Conservation (phyloP, 2,113 vertebrate species). For the Periophthalmodon schlosseri region DNA sequence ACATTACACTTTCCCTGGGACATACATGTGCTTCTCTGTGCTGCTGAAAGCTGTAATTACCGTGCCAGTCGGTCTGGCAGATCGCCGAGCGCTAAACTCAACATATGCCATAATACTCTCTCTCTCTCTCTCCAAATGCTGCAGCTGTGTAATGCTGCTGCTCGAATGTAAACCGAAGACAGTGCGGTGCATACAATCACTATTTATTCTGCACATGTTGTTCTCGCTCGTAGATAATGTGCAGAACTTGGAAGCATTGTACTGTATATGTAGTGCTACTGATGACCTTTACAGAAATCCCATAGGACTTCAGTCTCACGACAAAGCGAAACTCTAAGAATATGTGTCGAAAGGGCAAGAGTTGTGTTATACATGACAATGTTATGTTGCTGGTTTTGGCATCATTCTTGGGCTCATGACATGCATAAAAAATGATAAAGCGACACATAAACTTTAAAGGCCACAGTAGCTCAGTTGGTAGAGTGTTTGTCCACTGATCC, state of each 20-base stretch:
- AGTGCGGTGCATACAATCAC: background rate
- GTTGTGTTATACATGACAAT: slow-evolving; percentile 19
- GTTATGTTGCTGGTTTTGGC: background rate
- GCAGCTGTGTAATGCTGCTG: no score
- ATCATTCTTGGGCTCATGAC: background rate
- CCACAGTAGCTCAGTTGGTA: no score
- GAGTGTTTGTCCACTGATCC: no score
- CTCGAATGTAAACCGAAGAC: no score
- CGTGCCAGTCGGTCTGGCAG: background rate
- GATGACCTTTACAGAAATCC: slow-evolving; percentile 11
- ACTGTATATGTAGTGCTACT: background rate
- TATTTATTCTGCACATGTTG: background rate
- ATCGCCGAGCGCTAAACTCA: background rate
- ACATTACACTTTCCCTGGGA: background rate
- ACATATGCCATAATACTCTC: slow-evolving; percentile 3
- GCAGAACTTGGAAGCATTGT: background rate
- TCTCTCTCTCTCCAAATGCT: background rate
- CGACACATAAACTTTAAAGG: background rate
- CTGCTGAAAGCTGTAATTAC: slow-evolving; percentile 4
- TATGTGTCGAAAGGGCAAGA: background rate
- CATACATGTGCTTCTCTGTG: background rate
- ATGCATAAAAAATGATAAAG: background rate
- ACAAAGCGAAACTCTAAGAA: background rate
- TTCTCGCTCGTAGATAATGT: background rate
- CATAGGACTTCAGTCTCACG: background rate